A percentile compares a stretch with the other conserved stretches of the same genome.
phyloP scores from a whole-genome alignment of 2,797 vertebrate species.

The Ambastaia sidthimunki region DNA sequence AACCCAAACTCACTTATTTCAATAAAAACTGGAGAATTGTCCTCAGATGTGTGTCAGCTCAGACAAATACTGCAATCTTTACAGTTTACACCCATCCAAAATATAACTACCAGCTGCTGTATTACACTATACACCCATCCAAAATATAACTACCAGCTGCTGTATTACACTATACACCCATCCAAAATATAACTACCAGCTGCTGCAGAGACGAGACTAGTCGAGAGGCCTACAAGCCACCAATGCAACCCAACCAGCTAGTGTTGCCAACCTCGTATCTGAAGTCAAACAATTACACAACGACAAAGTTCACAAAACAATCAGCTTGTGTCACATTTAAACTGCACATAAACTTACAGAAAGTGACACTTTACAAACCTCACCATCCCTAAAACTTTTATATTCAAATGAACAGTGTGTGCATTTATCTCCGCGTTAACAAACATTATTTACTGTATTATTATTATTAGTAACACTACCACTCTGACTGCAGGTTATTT shows the following conservation, averaged over 20 bases:
- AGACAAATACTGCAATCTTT: not conserved
- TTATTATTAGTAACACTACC: too few relatives aligned
- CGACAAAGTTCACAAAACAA: conserved; percentile 9
- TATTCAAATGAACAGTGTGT: not conserved
- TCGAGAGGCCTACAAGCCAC: conserved; percentile 73
- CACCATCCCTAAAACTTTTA: not conserved
- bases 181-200: too few relatives aligned
- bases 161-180: too few relatives aligned
- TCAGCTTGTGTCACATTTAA: not conserved
- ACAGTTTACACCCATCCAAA: not conserved
- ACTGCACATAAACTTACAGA: not conserved
- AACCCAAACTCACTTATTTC: too few relatives aligned
- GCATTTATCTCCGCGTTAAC: conserved; percentile 11
- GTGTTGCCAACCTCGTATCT: conserved; percentile 68
- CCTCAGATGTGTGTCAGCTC: too few relatives aligned
- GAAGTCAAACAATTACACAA: conserved; percentile 50
- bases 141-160: too few relatives aligned
- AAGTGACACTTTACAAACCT: conserved; percentile 8
- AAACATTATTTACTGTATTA: conserved; percentile 32
- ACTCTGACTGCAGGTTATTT: conserved; percentile 12
- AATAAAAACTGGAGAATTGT: too few relatives aligned
- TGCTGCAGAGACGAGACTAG: conserved; percentile 39
- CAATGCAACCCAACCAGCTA: conserved; percentile 78
- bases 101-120: not conserved
- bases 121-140: too few relatives aligned